Conservation (phyloP, 2,113 vertebrate genomes). For the Micronycteris hirsuta region DNA sequence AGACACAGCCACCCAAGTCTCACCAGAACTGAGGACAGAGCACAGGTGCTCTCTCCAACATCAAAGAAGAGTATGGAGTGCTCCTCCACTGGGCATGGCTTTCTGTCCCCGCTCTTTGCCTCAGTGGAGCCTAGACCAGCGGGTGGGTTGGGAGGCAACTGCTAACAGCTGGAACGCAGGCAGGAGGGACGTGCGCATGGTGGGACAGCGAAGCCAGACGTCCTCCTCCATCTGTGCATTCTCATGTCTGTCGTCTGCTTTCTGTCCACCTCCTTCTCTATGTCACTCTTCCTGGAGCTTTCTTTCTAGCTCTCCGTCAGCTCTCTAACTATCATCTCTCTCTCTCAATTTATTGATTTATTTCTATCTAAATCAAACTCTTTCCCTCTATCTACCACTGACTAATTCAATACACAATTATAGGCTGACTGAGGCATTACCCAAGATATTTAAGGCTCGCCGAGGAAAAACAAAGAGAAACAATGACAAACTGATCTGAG, state of each 20-base stretch:
- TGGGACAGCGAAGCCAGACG: accelerated
- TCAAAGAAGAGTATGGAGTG: accelerated
- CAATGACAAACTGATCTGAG: accelerated
- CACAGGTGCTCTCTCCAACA: neutral
- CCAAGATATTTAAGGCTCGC: neutral
- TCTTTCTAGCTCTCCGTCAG: neutral
- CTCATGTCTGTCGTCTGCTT: too few species aligned
- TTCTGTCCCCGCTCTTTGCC: too few species aligned
- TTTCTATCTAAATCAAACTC: too few species aligned
- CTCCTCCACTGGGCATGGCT: neutral
- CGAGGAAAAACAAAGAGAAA: neutral
- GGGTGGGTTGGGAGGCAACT: neutral
- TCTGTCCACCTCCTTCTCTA: neutral
- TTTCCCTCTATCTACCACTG: neutral
- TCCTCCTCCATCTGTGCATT: too few species aligned
- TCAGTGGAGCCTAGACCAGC: neutral
- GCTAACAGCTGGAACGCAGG: neutral
- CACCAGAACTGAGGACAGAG: accelerated
- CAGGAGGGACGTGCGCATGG: neutral
- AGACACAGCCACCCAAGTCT: neutral
- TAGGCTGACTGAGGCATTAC: neutral
- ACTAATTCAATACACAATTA: neutral
- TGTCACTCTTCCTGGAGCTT: neutral
- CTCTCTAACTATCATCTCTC: neutral
- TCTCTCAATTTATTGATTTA: too few species aligned